A percentile compares a stretch with the other conserved stretches of the same genome.
Conservation (phyloP, 2,888 invertebrate genomes). For the Eilema caniola region DNA sequence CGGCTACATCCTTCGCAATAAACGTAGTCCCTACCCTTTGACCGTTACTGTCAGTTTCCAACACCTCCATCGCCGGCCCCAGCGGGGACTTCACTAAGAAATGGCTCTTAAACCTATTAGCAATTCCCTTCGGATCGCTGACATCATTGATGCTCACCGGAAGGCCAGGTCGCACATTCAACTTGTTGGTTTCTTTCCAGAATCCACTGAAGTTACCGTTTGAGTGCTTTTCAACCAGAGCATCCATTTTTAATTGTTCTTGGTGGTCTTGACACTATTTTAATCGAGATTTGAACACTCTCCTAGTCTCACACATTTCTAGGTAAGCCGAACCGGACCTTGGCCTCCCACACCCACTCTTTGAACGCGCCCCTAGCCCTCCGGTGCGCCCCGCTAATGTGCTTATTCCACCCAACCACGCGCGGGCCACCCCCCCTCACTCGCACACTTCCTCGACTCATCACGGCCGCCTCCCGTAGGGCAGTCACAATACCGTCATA, state of each 20-base stretch:
- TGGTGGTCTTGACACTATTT: conserved; percentile 1
- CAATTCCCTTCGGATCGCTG: background rate
- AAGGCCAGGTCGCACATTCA: background rate
- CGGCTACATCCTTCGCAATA: background rate
- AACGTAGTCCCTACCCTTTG: background rate
- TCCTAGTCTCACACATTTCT: background rate
- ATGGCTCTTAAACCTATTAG: background rate
- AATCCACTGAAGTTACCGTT: background rate
- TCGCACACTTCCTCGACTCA: no score
- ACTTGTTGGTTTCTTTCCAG: background rate
- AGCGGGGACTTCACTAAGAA: background rate
- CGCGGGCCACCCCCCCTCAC: no score
- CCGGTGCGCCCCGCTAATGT: no score
- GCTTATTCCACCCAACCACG: background rate
- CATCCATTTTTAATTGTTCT: background rate
- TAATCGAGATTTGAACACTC: background rate
- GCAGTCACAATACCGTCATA: no score
- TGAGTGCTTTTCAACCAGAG: background rate
- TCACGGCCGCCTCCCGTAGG: no score
- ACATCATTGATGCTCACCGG: background rate
- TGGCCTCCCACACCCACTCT: background rate
- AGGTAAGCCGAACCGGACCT: background rate
- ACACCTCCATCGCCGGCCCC: background rate
- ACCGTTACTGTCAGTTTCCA: background rate
- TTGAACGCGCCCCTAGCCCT: no score